These are phyloP conservation scores for Lamellibrachia columna DNA, from an alignment of 2,888 invertebrate species.

Conservation along the genomic window DNA sequence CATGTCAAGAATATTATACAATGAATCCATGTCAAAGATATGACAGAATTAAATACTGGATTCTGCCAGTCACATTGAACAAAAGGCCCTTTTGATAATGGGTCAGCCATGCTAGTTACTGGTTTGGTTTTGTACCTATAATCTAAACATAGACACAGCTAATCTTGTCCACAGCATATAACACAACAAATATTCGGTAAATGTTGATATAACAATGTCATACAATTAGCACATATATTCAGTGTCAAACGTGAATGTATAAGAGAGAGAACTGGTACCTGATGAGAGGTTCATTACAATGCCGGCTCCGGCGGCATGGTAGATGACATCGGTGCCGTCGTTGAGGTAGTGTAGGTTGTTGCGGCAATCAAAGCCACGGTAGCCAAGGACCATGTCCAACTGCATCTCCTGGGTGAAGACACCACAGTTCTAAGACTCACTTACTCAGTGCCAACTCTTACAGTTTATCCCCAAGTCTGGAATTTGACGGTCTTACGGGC, in stretches of 20 bases:
- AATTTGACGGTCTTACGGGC: no score
- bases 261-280: constrained; percentile 45
- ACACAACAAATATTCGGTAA: neutral
- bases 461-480: no score
- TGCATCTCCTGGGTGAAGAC: constrained; percentile 55
- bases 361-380: constrained; percentile 64
- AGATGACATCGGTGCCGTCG: constrained; percentile 64
- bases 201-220: no score
- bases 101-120: neutral
- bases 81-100: neutral
- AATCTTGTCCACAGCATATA: no score
- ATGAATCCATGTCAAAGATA: neutral
- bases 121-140: no score
- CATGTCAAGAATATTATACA: neutral
- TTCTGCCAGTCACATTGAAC: neutral
- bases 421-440: no score
- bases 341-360: constrained; percentile 64
- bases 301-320: constrained; percentile 66
- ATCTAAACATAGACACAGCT: no score
- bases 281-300: constrained; percentile 63
- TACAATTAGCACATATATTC: no score
- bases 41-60: neutral
- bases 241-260: neutral
- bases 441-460: no score
- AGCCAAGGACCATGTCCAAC: constrained; percentile 64